phyloP scores from a whole-genome alignment of 2,797 vertebrate genomes.

The Trematomus bernacchii region DNA sequence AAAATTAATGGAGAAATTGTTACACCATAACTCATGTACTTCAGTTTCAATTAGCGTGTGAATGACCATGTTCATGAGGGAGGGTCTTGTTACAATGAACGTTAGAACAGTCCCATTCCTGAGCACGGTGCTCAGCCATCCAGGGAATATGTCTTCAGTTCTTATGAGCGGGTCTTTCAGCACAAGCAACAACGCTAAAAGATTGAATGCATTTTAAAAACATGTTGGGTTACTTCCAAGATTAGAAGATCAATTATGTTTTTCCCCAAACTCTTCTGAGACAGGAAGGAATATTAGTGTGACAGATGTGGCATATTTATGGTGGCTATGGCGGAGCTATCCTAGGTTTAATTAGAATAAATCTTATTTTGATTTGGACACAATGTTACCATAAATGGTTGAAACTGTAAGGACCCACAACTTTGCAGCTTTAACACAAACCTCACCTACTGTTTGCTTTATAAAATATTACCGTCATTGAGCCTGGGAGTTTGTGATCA shows the following conservation, averaged over 20 bases:
- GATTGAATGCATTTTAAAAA: constrained; percentile 63
- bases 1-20: constrained; percentile 66
- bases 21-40: constrained; percentile 63
- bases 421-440: not conserved
- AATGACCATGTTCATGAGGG: constrained; percentile 75
- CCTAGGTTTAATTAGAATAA: constrained; percentile 24
- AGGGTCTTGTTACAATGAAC: constrained; percentile 76
- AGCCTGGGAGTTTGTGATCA: not conserved
- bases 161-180: constrained; percentile 69
- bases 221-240: constrained; percentile 66
- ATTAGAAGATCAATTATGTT: constrained; percentile 69
- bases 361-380: constrained; percentile 33
- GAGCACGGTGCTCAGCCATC: constrained; percentile 38
- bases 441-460: not conserved
- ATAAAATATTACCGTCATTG: not conserved
- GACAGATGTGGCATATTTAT: constrained; percentile 46
- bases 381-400: constrained; percentile 31
- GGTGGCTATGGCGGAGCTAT: constrained; percentile 26
- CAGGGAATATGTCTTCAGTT: constrained; percentile 67
- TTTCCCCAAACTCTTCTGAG: constrained; percentile 39
- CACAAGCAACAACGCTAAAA: constrained; percentile 44
- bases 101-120: constrained; percentile 51
- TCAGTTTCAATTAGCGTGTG: constrained; percentile 76
- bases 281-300: constrained; percentile 45
- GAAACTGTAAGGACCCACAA: not conserved